Base-by-base conservation (phyloP, 2,888 invertebrate species). In the Incurvaria masculella region DNA sequence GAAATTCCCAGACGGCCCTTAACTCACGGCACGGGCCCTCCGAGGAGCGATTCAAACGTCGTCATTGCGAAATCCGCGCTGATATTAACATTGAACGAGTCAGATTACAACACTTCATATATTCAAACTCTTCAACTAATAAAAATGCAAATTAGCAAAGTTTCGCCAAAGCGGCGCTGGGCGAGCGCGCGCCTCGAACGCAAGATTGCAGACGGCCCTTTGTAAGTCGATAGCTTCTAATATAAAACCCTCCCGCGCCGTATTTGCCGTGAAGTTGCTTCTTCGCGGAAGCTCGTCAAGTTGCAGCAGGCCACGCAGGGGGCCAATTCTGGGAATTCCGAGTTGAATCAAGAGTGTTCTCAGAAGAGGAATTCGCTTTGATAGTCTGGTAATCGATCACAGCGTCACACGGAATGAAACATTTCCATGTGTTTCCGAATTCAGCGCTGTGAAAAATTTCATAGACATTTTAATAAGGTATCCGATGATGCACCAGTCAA, bases 131-230 rank as follows among this genome's bases (percentile, higher is more conserved):
- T 6, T 33, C 33, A 63, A 63, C 63, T 59, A 64, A 68, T 68
- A 63, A 68, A 67, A 65, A 68, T 68, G 67, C 65, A 61, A 67
- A 67, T 63, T 64, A 65, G 61, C 57, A 48, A 57, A 62, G 56
- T 59, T 60, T 52, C 47, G 50, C 33, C 33, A 33, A 33, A 33
- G 33, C 23, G 10, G 14, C 33, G 3, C 33, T 14, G n/a, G n/a
- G n/a, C n/a, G n/a, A n/a, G n/a, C n/a, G n/a, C n/a, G n/a, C n/a
- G n/a, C n/a, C n/a, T n/a, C 33, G 33, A n/a, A n/a, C 33, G 33
- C 11, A 33, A 33, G 33, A 33, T 14, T 33, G 11, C 33, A 33
- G 33, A 33, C 33, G 33, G 23, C 33, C 33, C 33, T 33, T 33
- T 33, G 33, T 33, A 33, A 33, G 33, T 33, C 33, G 33, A 33